Evolutionary conservation across 1,140 invertebrate species (phyloP), one percentile per base, ranked within the genome.

Genomic region (Aphelenchoides avenae): DNA sequence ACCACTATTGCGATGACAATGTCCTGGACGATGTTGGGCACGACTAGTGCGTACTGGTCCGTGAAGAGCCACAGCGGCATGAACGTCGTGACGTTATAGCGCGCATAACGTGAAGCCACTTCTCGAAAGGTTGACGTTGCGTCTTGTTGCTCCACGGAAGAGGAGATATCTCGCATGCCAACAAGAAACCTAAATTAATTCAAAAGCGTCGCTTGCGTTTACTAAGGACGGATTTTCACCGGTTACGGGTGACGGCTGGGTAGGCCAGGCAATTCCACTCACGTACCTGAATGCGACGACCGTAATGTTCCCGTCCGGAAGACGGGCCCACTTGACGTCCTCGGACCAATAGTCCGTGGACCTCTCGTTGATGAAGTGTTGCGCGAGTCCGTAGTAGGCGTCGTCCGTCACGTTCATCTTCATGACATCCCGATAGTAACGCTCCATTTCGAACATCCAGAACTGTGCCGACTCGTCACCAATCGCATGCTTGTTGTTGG

Each of bases 31-130:
- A 89, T 93, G 51, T 75, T 75, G 5, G 73, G 73, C 5, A 77
- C 71, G 13, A 75, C 67, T 7, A 77, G 49, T 7, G 62, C 72
- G 52, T 77, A 75, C 40, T 75, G 73, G 79, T 94, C 91, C 73
- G 93, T 93, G 79, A 90, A 94, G 4, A 94, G 87, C 72, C 93
- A 94, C 65, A 91, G 89, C 0, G 90, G 90, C 81, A 93, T 89
- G 70, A 91, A 93, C 1, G 92, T 88, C 6, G 86, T 91, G 13
- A 87, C 88, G 64, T 91, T 91, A 13, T 91, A 79, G 11, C 37
- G 18, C 0, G 85, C 82, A 5, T 88, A 89, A 7, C 87, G 83
- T 0, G 84, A 74, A 40, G 89, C 88, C 3, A 92, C 61, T n/a
- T 73, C 71, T n/a, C 71, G 68, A 39, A 71, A 33, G 1, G 60